Base-by-base conservation (phyloP, 1,140 invertebrate species). In the Drosophila elegans region DNA sequence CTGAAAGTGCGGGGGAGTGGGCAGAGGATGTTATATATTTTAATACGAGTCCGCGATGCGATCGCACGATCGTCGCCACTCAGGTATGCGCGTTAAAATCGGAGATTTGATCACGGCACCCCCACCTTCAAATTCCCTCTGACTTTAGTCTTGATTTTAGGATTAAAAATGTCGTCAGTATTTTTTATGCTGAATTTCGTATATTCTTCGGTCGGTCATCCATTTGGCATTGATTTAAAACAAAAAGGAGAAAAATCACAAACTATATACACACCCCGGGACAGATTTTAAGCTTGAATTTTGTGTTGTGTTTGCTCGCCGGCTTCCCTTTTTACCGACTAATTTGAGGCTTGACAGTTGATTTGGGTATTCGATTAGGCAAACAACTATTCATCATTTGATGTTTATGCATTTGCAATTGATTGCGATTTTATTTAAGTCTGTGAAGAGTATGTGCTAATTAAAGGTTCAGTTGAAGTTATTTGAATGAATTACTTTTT, bases 151-250 rank as follows among this genome's bases (percentile, higher is more conserved):
- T 89, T 73, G 82, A 80, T 89, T 84, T 88, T 88, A 88, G 84
- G 84, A 89, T 88, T 89, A 88, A 84, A 88, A 84, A 89, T 88
- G 84, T 88, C 84, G 84, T 88, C 84, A 88, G 84, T 80, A 41
- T 84, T 88, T 86, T 84, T 88, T 88, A 84, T 80, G 80, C 80
- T 71, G 83, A 88, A 78, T 81, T 78, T 78, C 59, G 44, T 39
- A 52, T 73, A 54, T 60, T 64, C 56, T 75, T n/a, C 54, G 25
- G 10, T 34, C 41, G 25, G 25, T 57, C 75, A 56, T 59, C 45
- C 57, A 64, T 67, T 78, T 85, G 82, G 82, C 82, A 86, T 86
- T 88, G 83, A 88, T 74, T 85, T 84, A 44, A 57, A 27, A 62
- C 67, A 57, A 67, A 63, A 68, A 46, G 60, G 60, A 52, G 59